Evolutionary conservation across 2,888 invertebrate species (phyloP).

Genomic region (Tenthredo notha): DNA sequence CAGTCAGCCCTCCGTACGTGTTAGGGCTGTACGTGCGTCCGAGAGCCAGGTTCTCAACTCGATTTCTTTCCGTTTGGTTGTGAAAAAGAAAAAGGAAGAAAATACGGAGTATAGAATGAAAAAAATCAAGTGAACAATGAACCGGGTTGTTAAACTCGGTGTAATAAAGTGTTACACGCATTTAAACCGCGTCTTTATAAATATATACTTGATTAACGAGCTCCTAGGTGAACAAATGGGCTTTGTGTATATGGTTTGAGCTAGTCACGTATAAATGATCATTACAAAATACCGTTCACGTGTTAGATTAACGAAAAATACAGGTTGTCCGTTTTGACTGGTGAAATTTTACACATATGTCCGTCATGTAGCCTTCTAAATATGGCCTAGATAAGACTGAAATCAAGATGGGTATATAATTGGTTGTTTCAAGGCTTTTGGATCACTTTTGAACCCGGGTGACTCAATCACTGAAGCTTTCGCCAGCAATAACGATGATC

Average conservation of each 20-base stretch:
- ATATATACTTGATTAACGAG: slow-evolving; percentile 36
- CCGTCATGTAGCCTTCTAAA: slow-evolving; percentile 1
- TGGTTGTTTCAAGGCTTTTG: slow-evolving; percentile 39
- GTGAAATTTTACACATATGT: not conserved
- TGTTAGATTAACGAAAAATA: slow-evolving; percentile 35
- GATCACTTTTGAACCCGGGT: slow-evolving; percentile 12
- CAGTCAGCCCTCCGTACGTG: slow-evolving; percentile 58
- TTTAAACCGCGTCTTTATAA: not conserved
- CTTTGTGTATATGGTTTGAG: not conserved
- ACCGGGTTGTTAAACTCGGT: not conserved
- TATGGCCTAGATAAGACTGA: slow-evolving; percentile 12
- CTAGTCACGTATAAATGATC: slow-evolving; percentile 15
- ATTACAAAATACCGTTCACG: not conserved
- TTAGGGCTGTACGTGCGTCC: slow-evolving; percentile 62
- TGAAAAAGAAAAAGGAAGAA: not conserved
- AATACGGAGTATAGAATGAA: no score
- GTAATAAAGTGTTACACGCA: not conserved
- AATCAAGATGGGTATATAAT: slow-evolving; percentile 46
- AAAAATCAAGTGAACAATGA: not conserved
- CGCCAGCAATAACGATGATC: slow-evolving; percentile 4
- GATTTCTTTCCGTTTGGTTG: not conserved
- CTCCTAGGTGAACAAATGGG: not conserved
- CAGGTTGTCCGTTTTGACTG: not conserved
- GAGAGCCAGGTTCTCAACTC: slow-evolving; percentile 65
- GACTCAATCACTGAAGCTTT: slow-evolving; percentile 38